A percentile compares a stretch with the other conserved stretches of the same genome.
These are phyloP conservation scores for Argentina silus DNA, from an alignment of 2,797 vertebrate species.

Conservation along the genomic window DNA sequence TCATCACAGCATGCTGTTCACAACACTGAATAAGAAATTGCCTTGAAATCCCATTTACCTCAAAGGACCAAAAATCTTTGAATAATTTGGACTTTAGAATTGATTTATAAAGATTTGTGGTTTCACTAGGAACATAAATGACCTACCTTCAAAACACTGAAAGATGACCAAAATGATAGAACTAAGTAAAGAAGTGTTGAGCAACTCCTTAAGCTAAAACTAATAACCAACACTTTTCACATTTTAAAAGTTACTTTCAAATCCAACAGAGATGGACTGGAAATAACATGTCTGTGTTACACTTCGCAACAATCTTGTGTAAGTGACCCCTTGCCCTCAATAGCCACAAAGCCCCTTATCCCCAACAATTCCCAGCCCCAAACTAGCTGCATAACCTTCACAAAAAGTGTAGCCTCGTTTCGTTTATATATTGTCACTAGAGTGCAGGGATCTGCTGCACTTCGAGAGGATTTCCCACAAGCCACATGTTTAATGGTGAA, in stretches of 20 bases:
- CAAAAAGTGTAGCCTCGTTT: constrained; percentile 2
- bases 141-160: neutral
- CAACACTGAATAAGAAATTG: constrained; percentile 16
- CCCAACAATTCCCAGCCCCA: constrained; percentile 6
- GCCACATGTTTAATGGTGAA: constrained; percentile 53
- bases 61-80: constrained; percentile 4
- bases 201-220: neutral
- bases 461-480: constrained; percentile 54
- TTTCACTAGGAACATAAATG: constrained; percentile 7
- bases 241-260: neutral
- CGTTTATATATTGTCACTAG: constrained; percentile 9
- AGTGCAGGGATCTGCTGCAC: constrained; percentile 31
- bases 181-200: neutral
- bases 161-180: neutral
- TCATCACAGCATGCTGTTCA: constrained; percentile 31
- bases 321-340: neutral
- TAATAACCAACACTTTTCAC: neutral
- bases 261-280: neutral
- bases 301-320: neutral
- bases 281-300: neutral
- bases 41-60: constrained; percentile 9
- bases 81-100: constrained; percentile 22
- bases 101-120: constrained; percentile 27
- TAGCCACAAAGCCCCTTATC: neutral
- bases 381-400: neutral